Conservation (phyloP, 2,797 vertebrate species). For the Acipenser oxyrinchus region DNA sequence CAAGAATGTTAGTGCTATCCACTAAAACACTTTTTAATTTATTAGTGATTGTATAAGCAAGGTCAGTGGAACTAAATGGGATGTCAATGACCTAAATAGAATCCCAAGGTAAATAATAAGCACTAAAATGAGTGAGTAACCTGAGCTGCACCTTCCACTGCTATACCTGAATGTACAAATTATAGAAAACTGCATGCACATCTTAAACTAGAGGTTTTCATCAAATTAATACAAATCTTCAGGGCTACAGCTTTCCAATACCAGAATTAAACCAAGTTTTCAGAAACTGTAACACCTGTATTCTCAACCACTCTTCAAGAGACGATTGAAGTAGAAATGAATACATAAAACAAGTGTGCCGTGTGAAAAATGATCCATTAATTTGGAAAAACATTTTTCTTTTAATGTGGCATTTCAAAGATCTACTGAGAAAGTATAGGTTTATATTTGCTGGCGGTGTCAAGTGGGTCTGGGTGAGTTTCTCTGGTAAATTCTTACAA, state of each 20-base stretch:
- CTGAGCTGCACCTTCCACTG: conserved; percentile 43
- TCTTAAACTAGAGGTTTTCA: not conserved
- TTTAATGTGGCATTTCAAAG: no score
- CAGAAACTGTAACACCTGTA: not conserved
- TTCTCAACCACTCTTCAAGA: no score
- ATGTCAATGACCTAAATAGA: conserved; percentile 73
- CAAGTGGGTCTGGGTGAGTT: no score
- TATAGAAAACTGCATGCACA: not conserved
- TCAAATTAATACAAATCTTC: not conserved
- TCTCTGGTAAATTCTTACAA: no score
- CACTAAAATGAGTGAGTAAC: conserved; percentile 72
- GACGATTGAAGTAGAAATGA: no score
- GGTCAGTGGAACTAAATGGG: conserved; percentile 76
- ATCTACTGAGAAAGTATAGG: no score
- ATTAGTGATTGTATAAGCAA: conserved; percentile 73
- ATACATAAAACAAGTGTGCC: no score
- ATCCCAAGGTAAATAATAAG: conserved; percentile 78
- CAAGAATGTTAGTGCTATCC: conserved; percentile 76
- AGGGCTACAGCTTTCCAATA: not conserved
- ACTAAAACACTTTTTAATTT: conserved; percentile 74
- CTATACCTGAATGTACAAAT: not conserved
- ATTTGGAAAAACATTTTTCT: no score
- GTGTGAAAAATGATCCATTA: no score
- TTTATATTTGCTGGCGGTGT: no score
- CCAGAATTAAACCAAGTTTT: not conserved